These are phyloP conservation scores for Orthosia cruda DNA, from an alignment of 2,888 invertebrate genomes.

Conservation along the genomic window DNA sequence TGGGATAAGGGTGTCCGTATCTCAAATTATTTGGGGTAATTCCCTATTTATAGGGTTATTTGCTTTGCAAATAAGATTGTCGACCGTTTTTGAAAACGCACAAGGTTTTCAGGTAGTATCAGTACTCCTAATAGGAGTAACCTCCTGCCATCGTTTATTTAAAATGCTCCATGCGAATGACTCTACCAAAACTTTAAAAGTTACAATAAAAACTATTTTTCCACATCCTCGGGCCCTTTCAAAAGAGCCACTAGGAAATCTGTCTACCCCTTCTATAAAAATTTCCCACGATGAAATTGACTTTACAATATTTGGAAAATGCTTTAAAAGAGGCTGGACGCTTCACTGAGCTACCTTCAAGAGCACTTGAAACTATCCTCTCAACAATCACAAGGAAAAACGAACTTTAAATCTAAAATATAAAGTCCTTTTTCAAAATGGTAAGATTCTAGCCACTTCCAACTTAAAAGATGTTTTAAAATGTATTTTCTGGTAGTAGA, in stretches of 20 bases:
- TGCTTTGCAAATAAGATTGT: too few species aligned
- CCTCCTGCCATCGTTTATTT: too few species aligned
- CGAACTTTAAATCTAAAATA: accelerated
- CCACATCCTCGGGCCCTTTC: neutral
- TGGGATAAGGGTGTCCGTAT: too few species aligned
- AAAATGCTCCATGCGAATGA: neutral
- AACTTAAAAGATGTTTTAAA: neutral
- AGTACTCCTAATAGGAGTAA: too few species aligned
- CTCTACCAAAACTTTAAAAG: neutral
- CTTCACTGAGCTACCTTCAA: slow-evolving; percentile 48
- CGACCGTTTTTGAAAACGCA: too few species aligned
- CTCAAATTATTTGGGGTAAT: too few species aligned
- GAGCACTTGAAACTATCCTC: slow-evolving; percentile 50
- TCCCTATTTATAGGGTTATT: too few species aligned
- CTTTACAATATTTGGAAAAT: slow-evolving; percentile 66
- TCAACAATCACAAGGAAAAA: slow-evolving; percentile 13
- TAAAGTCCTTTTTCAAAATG: slow-evolving; percentile 11
- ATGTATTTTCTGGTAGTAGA: accelerated
- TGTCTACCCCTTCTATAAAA: slow-evolving; percentile 15
- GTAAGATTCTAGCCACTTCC: neutral
- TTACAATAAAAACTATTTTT: neutral
- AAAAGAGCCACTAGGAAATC: neutral
- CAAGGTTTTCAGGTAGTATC: too few species aligned
- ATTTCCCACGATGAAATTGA: slow-evolving; percentile 50
- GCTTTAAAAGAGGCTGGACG: slow-evolving; percentile 56